phyloP scores from a whole-genome alignment of 2,797 vertebrate genomes.

The Geotrypetes seraphini region DNA sequence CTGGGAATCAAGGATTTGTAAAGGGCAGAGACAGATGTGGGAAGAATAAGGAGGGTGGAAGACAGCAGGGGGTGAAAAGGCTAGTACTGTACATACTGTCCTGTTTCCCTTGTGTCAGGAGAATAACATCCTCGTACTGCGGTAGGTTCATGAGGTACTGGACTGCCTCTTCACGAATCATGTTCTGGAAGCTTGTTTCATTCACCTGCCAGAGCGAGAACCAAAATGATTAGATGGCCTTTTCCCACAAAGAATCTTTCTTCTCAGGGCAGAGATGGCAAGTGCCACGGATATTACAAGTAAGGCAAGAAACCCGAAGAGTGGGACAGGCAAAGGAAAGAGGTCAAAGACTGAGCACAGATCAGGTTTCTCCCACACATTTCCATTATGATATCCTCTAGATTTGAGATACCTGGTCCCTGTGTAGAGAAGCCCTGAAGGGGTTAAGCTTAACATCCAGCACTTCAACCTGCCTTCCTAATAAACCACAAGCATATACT shows the following conservation, averaged over 20 bases:
- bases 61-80: neutral
- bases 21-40: neutral
- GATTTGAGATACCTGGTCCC: no score
- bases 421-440: no score
- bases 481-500: no score
- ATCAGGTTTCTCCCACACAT: no score
- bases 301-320: neutral
- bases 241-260: fast-evolving
- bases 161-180: conserved; percentile 87
- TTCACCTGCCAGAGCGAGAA: conserved; percentile 66
- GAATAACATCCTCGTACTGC: conserved; percentile 53
- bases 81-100: conserved; percentile 68
- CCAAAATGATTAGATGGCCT: neutral
- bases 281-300: neutral
- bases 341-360: no score
- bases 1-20: no score
- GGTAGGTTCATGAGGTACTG: conserved; percentile 72
- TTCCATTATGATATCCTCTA: no score
- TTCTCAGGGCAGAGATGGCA: neutral
- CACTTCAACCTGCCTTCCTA: no score
- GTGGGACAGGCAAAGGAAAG: no score
- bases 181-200: conserved; percentile 64
- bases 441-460: no score
- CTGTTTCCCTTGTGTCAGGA: conserved; percentile 78
- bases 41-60: neutral